Evolutionary conservation across 1,140 invertebrate genomes (phyloP).

Genomic region (Drosophila bocqueti): DNA sequence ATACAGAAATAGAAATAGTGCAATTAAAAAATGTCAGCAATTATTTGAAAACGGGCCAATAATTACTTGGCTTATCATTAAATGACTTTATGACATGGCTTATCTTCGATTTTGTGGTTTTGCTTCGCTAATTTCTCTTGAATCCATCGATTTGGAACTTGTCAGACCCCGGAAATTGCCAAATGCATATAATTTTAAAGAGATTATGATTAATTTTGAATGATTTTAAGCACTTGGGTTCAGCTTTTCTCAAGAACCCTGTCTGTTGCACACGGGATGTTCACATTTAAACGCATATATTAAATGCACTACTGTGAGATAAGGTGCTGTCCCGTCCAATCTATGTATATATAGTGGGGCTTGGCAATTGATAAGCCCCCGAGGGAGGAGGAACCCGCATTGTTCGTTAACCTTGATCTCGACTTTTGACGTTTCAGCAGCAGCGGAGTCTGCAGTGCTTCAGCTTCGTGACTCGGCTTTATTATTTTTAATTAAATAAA

Average conservation of each 20-base stretch:
- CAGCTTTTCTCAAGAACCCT: neutral
- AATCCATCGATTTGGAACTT: neutral
- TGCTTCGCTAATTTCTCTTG: neutral
- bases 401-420: constrained; percentile 76
- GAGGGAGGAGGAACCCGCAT: constrained; percentile 44
- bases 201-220: neutral
- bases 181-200: neutral
- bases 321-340: constrained; percentile 40
- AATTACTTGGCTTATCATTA: constrained; percentile 8
- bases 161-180: neutral
- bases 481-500: constrained; percentile 82
- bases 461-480: constrained; percentile 72
- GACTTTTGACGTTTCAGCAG: constrained; percentile 61
- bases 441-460: constrained; percentile 29
- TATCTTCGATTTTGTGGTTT: neutral
- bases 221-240: neutral
- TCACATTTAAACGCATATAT: constrained; percentile 12
- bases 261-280: constrained; percentile 6
- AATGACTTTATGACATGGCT: constrained; percentile 1
- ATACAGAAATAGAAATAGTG: constrained; percentile 1
- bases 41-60: constrained; percentile 8
- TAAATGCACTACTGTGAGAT: constrained; percentile 40
- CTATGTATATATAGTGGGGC: constrained; percentile 58
- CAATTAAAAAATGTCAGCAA: neutral
- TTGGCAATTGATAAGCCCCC: constrained; percentile 67